Evolutionary conservation across 2,888 invertebrate genomes (phyloP).

Genomic region (Epistrophe grossulariae): DNA sequence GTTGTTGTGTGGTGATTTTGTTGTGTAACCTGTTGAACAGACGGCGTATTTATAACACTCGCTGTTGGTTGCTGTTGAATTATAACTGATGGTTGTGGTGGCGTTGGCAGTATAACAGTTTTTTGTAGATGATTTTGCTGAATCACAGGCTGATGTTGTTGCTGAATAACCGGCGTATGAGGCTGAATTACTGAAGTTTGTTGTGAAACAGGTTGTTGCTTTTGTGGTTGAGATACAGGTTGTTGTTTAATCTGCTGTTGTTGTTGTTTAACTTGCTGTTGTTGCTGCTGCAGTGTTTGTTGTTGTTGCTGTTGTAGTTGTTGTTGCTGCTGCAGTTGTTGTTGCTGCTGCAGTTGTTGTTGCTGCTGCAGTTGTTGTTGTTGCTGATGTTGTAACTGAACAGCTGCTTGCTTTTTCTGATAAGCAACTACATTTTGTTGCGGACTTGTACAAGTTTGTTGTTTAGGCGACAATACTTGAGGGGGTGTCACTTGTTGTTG

Average conservation of each 20-base stretch:
- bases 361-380: conserved; percentile 27
- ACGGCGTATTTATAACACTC: conserved; percentile 56
- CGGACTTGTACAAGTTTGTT: conserved; percentile 57
- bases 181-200: conserved; percentile 76
- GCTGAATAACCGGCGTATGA: conserved; percentile 62
- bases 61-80: conserved; percentile 65
- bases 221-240: conserved; percentile 55
- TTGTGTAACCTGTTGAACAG: conserved; percentile 33
- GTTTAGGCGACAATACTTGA: conserved; percentile 54
- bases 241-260: conserved; percentile 45
- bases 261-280: conserved; percentile 16
- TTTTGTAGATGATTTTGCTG: conserved; percentile 74
- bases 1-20: conserved; percentile 50
- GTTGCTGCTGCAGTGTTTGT: conserved; percentile 16
- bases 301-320: conserved; percentile 16
- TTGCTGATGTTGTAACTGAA: conserved; percentile 68
- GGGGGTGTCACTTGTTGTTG: conserved; percentile 27
- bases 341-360: conserved; percentile 12
- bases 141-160: conserved; percentile 76
- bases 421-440: conserved; percentile 75
- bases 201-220: conserved; percentile 69
- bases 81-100: conserved; percentile 70
- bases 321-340: conserved; percentile 13
- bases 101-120: conserved; percentile 67
- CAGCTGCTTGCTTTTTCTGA: conserved; percentile 69